Evolutionary conservation across 2,113 vertebrate genomes (phyloP).

Genomic region (Phyllostomus hastatus): DNA sequence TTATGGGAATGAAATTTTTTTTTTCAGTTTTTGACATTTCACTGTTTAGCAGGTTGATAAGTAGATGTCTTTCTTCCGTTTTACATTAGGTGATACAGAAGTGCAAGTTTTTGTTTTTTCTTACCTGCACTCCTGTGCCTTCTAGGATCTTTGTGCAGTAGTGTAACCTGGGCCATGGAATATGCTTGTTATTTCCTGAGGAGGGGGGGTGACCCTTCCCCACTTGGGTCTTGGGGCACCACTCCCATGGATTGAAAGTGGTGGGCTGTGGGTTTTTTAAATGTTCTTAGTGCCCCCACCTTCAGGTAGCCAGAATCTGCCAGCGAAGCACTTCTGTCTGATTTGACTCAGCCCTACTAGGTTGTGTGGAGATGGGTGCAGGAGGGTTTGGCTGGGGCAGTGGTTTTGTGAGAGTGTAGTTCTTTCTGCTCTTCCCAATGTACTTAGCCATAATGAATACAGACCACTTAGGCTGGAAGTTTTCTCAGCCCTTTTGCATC

Average conservation of each 20-base stretch:
- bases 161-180: too few relatives aligned
- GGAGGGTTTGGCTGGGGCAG: not conserved
- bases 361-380: not conserved
- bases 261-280: not conserved
- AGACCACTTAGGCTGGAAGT: not conserved
- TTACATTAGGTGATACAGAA: not conserved
- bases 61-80: not conserved
- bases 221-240: not conserved
- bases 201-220: not conserved
- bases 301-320: not conserved
- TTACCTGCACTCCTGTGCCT: not conserved
- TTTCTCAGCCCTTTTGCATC: not conserved
- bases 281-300: not conserved
- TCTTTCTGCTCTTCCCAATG: not conserved
- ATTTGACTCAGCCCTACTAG: not conserved
- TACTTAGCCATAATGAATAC: not conserved
- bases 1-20: not conserved
- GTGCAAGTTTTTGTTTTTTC: not conserved
- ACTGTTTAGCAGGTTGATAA: not conserved
- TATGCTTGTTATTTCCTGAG: not conserved
- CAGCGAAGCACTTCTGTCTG: not conserved
- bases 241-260: not conserved
- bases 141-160: not conserved
- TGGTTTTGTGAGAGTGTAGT: not conserved
- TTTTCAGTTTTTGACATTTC: not conserved